Evolutionary conservation across 2,888 invertebrate species (phyloP), one percentile per base, ranked within the genome.

Genomic region (Cryptocheilus praepositus): DNA sequence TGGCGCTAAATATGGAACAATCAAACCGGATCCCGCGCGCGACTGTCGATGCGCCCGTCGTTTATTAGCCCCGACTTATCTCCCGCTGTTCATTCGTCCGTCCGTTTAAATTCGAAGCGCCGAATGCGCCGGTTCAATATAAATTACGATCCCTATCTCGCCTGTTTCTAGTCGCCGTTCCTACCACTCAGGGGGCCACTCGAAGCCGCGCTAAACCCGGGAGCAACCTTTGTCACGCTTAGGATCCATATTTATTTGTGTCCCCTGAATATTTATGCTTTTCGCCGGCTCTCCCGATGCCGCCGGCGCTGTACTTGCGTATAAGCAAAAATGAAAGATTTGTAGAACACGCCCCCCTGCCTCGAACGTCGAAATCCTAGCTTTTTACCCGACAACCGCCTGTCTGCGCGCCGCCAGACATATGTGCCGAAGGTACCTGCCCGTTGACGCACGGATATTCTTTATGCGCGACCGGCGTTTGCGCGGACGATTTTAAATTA

Each of bases 91-190:
- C 58, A 65, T 36, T 36, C 36, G 65, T 67, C 65, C 68, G 71
- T 68, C 67, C 73, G 73, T 81, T 74, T 59, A 68, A 66, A 76
- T 77, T 76, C 72, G 76, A 75, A 79, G 74, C 71, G 69, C 67
- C 61, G 77, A 73, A 74, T 70, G 60, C 64, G 63, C 57, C 62
- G 74, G 67, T 70, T 61, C 59, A 67, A 75, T 76, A 80, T 79
- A 77, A 81, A 81, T 79, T 77, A 76, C 73, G 77, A 81, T 81
- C 65, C 60, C 73, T 80, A 81, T 81, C 72, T 70, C 61, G 64
- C 59, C 36, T 36, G 36, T 36, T 55, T 64, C 70, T 69, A 70
- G 66, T 70, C 71, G 67, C 65, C 67, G 63, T 71, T 64, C 64
- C 45, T 71, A 58, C 72, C 59, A 65, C 67, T 71, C 71, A 71